Evolutionary conservation across 1,140 invertebrate species (phyloP).

Genomic region (Hycleus cichorii): DNA sequence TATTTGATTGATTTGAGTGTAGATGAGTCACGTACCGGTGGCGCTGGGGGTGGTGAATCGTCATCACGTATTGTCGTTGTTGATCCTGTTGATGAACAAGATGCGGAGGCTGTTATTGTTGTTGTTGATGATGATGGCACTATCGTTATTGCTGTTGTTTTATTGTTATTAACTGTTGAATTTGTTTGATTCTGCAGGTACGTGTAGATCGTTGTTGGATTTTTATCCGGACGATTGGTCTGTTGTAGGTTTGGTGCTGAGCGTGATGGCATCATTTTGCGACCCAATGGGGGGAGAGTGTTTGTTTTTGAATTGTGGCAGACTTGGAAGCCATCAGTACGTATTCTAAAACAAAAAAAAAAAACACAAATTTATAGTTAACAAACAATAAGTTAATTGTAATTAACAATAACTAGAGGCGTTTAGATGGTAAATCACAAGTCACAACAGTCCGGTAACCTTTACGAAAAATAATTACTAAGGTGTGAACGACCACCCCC

Average conservation of each 20-base stretch:
- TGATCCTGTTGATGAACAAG: neutral
- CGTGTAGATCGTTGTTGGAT: constrained; percentile 33
- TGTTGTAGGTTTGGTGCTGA: constrained; percentile 44
- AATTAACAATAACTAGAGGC: neutral
- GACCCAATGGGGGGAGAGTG: neutral
- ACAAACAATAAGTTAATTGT: too few relatives aligned
- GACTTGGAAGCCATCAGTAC: constrained; percentile 26
- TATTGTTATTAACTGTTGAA: neutral
- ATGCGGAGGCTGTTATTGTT: constrained; percentile 3
- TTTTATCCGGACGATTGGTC: constrained; percentile 18
- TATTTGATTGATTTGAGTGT: constrained; percentile 61
- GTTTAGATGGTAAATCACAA: neutral
- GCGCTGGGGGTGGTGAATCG: constrained; percentile 47
- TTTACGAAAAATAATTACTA: neutral
- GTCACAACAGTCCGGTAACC: neutral
- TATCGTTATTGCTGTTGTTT: too few relatives aligned
- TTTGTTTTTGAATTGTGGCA: neutral
- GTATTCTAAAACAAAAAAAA: constrained; percentile 12
- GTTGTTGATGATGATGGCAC: constrained; percentile 13
- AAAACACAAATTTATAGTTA: neutral
- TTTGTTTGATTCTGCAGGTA: constrained; percentile 38
- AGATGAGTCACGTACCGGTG: constrained; percentile 61
- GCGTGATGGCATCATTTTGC: constrained; percentile 39
- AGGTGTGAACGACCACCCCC: neutral
- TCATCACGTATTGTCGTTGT: constrained; percentile 23